These are phyloP conservation scores for Philopotamus ludificatus DNA, from an alignment of 1,140 invertebrate genomes.

Conservation along the genomic window DNA sequence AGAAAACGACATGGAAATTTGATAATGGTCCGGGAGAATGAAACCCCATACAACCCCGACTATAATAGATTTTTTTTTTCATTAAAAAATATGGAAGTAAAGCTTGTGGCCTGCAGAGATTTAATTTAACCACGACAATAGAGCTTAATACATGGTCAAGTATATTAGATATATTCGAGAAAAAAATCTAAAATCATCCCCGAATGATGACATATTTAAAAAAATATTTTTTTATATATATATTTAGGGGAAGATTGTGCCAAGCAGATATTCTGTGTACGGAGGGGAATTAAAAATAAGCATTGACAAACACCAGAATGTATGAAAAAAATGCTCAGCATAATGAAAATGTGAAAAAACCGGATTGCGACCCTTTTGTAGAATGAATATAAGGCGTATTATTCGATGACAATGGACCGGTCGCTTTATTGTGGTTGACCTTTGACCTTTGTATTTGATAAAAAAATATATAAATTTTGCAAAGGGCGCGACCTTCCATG, in stretches of 20 bases:
- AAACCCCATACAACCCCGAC: no score
- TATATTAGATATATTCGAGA: no score
- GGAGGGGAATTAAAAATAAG: slow-evolving; percentile 3
- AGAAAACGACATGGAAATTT: slow-evolving; percentile 18
- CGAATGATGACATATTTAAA: slow-evolving; percentile 2
- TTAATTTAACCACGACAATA: no score
- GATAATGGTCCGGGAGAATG: slow-evolving; percentile 4
- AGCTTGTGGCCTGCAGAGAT: no score
- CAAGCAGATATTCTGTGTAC: neutral
- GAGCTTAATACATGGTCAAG: no score
- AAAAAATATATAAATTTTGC: slow-evolving; percentile 37
- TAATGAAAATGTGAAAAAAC: slow-evolving; percentile 26
- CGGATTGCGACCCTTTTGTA: slow-evolving; percentile 38
- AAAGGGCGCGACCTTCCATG: slow-evolving; percentile 34
- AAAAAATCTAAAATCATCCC: neutral
- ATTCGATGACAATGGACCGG: slow-evolving; percentile 27
- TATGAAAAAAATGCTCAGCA: neutral
- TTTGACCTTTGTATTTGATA: slow-evolving; percentile 40
- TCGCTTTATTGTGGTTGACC: slow-evolving; percentile 38
- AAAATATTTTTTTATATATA: neutral
- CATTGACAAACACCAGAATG: neutral
- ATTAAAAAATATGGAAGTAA: no score
- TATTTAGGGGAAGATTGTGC: neutral
- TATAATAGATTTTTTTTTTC: no score
- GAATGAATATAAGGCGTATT: slow-evolving; percentile 30